phyloP scores from a whole-genome alignment of 2,888 invertebrate species.

The Athrips mouffetella region DNA sequence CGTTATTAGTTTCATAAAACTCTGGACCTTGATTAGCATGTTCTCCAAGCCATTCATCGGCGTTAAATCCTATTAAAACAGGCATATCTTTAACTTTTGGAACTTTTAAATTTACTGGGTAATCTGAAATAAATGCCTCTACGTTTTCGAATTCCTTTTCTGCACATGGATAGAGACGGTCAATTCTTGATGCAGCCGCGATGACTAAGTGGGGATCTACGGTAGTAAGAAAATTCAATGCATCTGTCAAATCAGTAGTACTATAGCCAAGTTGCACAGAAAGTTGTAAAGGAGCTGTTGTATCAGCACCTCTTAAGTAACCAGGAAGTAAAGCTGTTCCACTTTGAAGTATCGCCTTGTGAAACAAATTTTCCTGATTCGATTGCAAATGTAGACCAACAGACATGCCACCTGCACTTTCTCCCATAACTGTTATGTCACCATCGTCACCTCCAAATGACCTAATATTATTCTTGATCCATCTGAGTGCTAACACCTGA shows the following conservation, averaged over 20 bases:
- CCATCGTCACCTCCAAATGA: constrained; percentile 49
- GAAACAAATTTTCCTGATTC: constrained; percentile 35
- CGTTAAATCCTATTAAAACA: constrained; percentile 46
- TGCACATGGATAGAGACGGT: constrained; percentile 35
- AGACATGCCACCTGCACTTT: constrained; percentile 46
- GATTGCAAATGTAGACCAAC: constrained; percentile 46
- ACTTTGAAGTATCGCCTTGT: constrained; percentile 45
- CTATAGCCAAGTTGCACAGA: constrained; percentile 36
- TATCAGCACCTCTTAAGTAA: constrained; percentile 33
- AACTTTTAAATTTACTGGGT: constrained; percentile 35
- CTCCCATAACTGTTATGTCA: constrained; percentile 45
- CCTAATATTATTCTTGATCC: constrained; percentile 48
- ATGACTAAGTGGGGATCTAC: constrained; percentile 33
- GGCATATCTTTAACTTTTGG: constrained; percentile 39
- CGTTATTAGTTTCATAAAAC: constrained; percentile 28
- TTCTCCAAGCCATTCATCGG: constrained; percentile 33
- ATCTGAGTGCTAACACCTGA: constrained; percentile 44
- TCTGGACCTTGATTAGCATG: constrained; percentile 26
- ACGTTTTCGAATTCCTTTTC: constrained; percentile 43
- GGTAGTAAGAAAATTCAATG: constrained; percentile 35
- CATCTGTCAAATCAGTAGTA: constrained; percentile 31
- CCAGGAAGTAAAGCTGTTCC: constrained; percentile 36
- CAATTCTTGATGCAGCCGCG: constrained; percentile 22
- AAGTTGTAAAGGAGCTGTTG: constrained; percentile 34
- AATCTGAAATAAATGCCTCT: constrained; percentile 40